phyloP scores from a whole-genome alignment of 2,888 invertebrate species.

The Meta bourneti region DNA sequence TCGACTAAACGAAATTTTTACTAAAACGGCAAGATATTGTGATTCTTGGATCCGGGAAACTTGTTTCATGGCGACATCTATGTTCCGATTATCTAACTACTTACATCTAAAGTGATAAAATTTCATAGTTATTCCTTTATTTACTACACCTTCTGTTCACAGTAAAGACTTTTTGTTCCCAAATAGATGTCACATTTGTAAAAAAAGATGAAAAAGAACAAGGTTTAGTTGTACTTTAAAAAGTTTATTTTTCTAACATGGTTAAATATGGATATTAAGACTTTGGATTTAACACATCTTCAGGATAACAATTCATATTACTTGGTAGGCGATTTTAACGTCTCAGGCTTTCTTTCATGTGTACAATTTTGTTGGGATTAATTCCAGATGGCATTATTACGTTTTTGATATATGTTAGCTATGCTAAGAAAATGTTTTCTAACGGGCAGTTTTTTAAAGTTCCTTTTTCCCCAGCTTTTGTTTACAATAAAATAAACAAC shows the following conservation, averaged over 20 bases:
- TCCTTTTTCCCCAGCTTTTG: too few relatives aligned
- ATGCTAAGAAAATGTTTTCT: too few relatives aligned
- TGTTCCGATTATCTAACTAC: neutral
- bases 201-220: neutral
- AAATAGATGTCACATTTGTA: neutral
- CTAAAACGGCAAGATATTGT: neutral
- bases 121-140: neutral
- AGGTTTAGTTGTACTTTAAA: neutral
- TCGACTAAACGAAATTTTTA: too few relatives aligned
- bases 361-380: too few relatives aligned
- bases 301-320: neutral
- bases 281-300: too few relatives aligned
- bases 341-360: too few relatives aligned
- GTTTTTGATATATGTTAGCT: too few relatives aligned
- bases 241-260: neutral
- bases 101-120: neutral
- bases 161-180: neutral
- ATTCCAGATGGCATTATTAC: too few relatives aligned
- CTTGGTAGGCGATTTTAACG: too few relatives aligned
- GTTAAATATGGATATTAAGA: neutral
- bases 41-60: neutral
- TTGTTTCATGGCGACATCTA: neutral
- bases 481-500: too few relatives aligned
- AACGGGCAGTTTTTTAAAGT: too few relatives aligned
- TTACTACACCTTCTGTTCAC: neutral